Conservation (phyloP, 2,113 vertebrate genomes). For the Solea senegalensis region DNA sequence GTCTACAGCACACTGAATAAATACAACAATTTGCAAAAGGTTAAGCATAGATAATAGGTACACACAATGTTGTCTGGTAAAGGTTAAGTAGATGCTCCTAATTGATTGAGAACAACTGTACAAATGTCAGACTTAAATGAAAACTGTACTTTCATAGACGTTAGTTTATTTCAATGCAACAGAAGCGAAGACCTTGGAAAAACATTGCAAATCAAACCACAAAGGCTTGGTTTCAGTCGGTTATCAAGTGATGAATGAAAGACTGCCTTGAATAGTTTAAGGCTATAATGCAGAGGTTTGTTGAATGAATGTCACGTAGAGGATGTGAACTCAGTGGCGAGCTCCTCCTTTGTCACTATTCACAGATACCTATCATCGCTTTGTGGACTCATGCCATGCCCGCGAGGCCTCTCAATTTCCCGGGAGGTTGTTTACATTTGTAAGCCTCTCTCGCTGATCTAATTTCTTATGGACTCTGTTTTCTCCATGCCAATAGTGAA, state of each 20-base stretch:
- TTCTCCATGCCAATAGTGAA: neutral
- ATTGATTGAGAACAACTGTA: neutral
- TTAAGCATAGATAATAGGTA: neutral
- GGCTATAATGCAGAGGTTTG: neutral
- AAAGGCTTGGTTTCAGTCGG: neutral
- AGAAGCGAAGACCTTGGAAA: too few species aligned
- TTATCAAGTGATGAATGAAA: neutral
- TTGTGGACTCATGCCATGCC: slow-evolving; percentile 1
- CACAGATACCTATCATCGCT: neutral
- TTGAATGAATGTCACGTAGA: neutral
- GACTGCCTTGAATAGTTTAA: neutral
- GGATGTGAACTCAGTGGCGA: neutral
- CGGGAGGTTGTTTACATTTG: slow-evolving; percentile 11
- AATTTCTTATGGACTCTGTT: slow-evolving; percentile 11
- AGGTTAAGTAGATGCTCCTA: neutral
- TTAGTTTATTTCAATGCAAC: neutral
- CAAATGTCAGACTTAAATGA: neutral
- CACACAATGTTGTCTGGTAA: neutral
- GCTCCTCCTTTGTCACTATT: neutral
- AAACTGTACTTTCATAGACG: neutral
- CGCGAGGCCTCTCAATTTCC: slow-evolving; percentile 1
- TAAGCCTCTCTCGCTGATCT: neutral
- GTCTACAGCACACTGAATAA: neutral
- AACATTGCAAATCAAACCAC: too few species aligned
- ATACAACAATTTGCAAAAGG: neutral